Base-by-base conservation (phyloP, 1,140 invertebrate species). In the Schmidtea mediterranea region DNA sequence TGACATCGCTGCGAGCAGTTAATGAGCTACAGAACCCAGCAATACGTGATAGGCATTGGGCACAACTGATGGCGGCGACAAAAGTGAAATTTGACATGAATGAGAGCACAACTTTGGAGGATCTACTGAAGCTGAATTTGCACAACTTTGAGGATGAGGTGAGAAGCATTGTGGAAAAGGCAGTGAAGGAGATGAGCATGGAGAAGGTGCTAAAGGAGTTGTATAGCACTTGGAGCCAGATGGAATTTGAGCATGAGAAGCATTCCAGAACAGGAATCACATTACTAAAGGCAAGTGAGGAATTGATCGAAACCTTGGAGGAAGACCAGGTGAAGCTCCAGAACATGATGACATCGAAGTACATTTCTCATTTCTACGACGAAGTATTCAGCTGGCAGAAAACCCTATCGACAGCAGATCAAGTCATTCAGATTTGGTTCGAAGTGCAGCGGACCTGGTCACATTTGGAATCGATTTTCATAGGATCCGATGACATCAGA, bases 141-240 rank as follows among this genome's bases (percentile, higher is more conserved):
- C 82, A 90, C 57, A 79, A 86, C 58, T 89, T 78, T 66, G 83
- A 89, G 62, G 83, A 89, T 57, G 84, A 90, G 62, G 84, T 92
- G 0, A 82, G 84, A 59, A 84, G 82, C 61, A 89, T 92, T 58
- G 86, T 92, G 0, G 84, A 94, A 62, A 89, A 89, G 68, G 82
- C 86, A 0, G 82, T 87, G 0, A 90, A 92, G 64, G 86, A 94
- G 70, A 84, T 86, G 79, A 82, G 79, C 5, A 94, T 90, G 82
- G 86, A 94, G 62, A 90, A 89, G 61, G 78, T 80, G 37, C 69
- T 94, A 18, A 72, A 78, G 52, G 84, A 92, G 57, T 65, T 94
- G 37, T 76, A 90, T 54, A 70, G 73, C 2, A 90, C 80, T 1
- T 94, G 87, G 87, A 76, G 79, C 12, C 71, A 71, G 13, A 82